Evolutionary conservation across 2,797 vertebrate species (phyloP).

Genomic region (Lophotriccus pileatus): DNA sequence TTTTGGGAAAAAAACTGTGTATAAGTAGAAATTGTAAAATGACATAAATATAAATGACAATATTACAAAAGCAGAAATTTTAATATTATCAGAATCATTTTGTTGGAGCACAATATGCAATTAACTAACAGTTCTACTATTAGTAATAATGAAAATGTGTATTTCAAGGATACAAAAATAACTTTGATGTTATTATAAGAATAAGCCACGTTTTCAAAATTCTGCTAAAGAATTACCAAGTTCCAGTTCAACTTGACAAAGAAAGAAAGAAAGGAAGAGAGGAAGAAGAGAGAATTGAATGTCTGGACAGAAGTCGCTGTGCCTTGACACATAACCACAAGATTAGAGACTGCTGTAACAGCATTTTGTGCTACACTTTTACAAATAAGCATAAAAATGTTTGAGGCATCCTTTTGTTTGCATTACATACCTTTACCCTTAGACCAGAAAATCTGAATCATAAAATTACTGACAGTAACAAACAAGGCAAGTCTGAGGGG

Average conservation of each 20-base stretch:
- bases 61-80: background rate
- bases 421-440: background rate
- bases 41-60: background rate
- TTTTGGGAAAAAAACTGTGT: background rate
- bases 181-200: background rate
- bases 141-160: background rate
- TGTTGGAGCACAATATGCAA: background rate
- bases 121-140: background rate
- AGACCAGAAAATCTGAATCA: background rate
- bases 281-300: background rate
- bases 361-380: background rate
- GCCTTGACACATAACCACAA: background rate
- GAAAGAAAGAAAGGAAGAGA: background rate
- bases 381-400: background rate
- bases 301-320: background rate
- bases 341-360: background rate
- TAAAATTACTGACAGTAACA: background rate
- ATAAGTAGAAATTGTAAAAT: background rate
- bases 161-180: background rate
- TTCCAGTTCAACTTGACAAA: background rate
- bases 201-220: background rate
- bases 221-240: background rate
- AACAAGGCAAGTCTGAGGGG: background rate
- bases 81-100: background rate
- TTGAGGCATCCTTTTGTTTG: background rate